Evolutionary conservation across 1,140 invertebrate genomes (phyloP).

Genomic region (Leptinotarsa texana): DNA sequence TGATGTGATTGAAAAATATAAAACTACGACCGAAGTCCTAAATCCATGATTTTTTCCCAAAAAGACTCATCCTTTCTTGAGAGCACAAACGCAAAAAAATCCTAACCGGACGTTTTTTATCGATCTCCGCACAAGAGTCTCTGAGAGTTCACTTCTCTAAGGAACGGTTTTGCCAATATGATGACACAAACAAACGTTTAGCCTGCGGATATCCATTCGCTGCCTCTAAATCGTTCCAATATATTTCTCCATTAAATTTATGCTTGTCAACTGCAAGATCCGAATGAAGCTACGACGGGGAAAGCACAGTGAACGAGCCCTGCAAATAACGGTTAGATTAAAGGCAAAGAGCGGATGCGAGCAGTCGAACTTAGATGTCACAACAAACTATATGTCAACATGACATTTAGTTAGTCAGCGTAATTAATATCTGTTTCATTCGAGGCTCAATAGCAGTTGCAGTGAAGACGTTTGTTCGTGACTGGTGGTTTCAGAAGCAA

Average conservation of each 20-base stretch:
- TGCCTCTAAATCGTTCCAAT: slow-evolving; percentile 41
- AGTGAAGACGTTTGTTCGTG: background rate
- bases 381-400: slow-evolving; percentile 35
- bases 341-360: slow-evolving; percentile 32
- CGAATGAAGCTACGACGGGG: slow-evolving; percentile 33
- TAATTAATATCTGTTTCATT: slow-evolving; percentile 18
- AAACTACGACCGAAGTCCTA: too few species aligned
- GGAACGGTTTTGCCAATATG: slow-evolving; percentile 28
- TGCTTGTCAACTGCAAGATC: slow-evolving; percentile 43
- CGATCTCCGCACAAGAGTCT: background rate
- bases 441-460: background rate
- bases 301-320: slow-evolving; percentile 7
- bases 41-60: too few species aligned
- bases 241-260: slow-evolving; percentile 45
- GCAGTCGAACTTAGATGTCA: slow-evolving; percentile 30
- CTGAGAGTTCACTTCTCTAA: background rate
- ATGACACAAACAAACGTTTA: slow-evolving; percentile 42
- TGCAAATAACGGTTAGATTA: slow-evolving; percentile 37
- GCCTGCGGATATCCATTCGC: slow-evolving; percentile 39
- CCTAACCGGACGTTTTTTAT: background rate
- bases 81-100: too few species aligned
- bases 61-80: too few species aligned
- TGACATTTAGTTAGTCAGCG: background rate
- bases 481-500: background rate
- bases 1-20: too few species aligned